A percentile compares a stretch with the other conserved stretches of the same genome.
Evolutionary conservation across 2,888 invertebrate genomes (phyloP).

Genomic region (Muschampia plurimacula): DNA sequence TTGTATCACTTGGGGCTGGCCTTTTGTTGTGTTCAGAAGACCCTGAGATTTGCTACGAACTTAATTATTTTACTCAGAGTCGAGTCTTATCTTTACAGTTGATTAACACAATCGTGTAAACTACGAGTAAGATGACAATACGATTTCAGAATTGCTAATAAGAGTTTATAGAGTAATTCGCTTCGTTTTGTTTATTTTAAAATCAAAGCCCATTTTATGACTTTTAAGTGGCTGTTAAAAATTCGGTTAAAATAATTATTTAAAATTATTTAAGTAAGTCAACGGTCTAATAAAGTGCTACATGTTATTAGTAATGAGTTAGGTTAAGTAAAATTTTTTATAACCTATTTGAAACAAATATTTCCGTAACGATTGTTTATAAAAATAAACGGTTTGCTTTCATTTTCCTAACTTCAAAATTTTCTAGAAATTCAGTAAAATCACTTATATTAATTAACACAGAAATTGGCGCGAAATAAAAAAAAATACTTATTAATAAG

Average conservation of each 20-base stretch:
- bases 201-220: background rate
- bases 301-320: too few species aligned
- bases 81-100: slow-evolving; percentile 15
- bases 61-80: slow-evolving; percentile 7
- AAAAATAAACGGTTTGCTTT: too few species aligned
- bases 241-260: background rate
- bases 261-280: too few species aligned
- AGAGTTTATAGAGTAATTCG: background rate
- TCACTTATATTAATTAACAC: too few species aligned
- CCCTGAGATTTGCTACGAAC: slow-evolving; percentile 6
- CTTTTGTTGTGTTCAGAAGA: slow-evolving; percentile 5
- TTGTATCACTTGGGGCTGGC: background rate
- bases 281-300: too few species aligned
- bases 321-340: too few species aligned
- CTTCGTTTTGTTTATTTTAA: background rate
- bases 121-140: slow-evolving; percentile 14
- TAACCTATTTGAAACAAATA: too few species aligned
- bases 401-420: too few species aligned
- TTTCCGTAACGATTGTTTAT: too few species aligned
- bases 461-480: too few species aligned
- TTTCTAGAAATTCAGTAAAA: too few species aligned
- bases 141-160: slow-evolving; percentile 13
- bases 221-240: background rate
- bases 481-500: too few species aligned
- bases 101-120: slow-evolving; percentile 8